Conservation (phyloP, 2,888 invertebrate species). For the Ommatoiulus sabulosus region DNA sequence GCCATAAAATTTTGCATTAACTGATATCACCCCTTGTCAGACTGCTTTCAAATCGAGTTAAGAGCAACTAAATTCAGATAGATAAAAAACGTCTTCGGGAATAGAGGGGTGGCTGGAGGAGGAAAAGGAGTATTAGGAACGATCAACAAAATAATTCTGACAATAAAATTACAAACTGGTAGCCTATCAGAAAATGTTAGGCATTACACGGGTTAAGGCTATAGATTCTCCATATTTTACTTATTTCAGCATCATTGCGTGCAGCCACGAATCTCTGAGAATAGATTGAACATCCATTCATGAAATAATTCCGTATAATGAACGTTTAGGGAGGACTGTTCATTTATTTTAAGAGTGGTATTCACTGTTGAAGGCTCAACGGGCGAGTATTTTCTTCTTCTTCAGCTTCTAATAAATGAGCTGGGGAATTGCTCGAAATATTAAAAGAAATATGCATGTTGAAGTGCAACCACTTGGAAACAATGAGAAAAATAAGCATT, state of each 20-base stretch:
- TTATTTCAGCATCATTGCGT: conserved; percentile 36
- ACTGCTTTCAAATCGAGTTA: conserved; percentile 40
- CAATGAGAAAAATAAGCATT: neutral
- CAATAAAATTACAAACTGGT: conserved; percentile 36
- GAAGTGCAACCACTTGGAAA: neutral
- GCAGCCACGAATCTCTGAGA: conserved; percentile 14
- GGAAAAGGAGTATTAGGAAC: neutral
- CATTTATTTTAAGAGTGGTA: conserved; percentile 9
- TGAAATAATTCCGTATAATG: neutral
- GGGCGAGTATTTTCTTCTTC: neutral
- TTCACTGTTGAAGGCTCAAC: conserved; percentile 5
- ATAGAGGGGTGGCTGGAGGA: neutral
- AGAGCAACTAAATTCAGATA: conserved; percentile 31
- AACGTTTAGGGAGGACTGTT: conserved; percentile 24
- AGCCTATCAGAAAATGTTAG: neutral
- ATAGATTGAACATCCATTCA: conserved; percentile 14
- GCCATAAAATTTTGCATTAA: conserved; percentile 40
- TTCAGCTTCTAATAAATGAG: conserved; percentile 3
- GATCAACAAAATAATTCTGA: conserved; percentile 40
- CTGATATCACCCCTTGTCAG: conserved; percentile 31
- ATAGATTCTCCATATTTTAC: conserved; percentile 38
- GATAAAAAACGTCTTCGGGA: neutral
- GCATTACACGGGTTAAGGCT: neutral
- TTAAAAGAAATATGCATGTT: conserved; percentile 1
- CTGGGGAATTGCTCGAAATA: conserved; percentile 47